Evolutionary conservation across 1,140 invertebrate genomes (phyloP).

Genomic region (Calliopsis andreniformis): DNA sequence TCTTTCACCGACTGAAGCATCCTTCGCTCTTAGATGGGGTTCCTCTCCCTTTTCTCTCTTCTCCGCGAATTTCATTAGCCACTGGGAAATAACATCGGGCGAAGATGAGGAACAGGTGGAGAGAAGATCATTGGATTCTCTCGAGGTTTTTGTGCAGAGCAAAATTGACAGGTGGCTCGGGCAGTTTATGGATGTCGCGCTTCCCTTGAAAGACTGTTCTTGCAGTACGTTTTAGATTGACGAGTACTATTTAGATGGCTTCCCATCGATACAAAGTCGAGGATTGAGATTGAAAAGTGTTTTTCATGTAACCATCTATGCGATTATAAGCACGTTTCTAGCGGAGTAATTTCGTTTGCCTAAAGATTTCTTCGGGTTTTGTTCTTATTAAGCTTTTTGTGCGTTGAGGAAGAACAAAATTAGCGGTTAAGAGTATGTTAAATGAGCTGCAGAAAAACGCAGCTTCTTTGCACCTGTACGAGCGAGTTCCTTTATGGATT

Average conservation of each 20-base stretch:
- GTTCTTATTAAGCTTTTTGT: no score
- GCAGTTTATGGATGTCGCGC: background rate
- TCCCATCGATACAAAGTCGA: no score
- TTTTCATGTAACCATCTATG: no score
- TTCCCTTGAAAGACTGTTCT: background rate
- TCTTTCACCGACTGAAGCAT: no score
- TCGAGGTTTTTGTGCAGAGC: conserved; percentile 14
- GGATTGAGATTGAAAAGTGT: no score
- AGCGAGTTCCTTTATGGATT: conserved; percentile 25
- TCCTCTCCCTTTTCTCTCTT: background rate
- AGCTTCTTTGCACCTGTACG: conserved; percentile 41
- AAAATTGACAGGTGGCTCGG: conserved; percentile 38
- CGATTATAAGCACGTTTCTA: no score
- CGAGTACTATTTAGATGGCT: no score
- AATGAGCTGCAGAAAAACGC: conserved; percentile 28
- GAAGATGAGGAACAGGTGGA: conserved; percentile 21
- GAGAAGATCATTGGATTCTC: background rate
- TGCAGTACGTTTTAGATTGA: no score
- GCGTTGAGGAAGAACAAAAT: no score
- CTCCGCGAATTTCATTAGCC: background rate
- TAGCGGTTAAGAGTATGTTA: background rate
- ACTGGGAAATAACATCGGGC: conserved; percentile 21
- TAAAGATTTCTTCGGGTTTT: no score
- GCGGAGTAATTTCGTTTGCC: no score
- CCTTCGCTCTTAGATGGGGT: no score